These are phyloP conservation scores for Phrynocephalus guinanensis DNA, from an alignment of 2,797 vertebrate species.

Conservation along the genomic window DNA sequence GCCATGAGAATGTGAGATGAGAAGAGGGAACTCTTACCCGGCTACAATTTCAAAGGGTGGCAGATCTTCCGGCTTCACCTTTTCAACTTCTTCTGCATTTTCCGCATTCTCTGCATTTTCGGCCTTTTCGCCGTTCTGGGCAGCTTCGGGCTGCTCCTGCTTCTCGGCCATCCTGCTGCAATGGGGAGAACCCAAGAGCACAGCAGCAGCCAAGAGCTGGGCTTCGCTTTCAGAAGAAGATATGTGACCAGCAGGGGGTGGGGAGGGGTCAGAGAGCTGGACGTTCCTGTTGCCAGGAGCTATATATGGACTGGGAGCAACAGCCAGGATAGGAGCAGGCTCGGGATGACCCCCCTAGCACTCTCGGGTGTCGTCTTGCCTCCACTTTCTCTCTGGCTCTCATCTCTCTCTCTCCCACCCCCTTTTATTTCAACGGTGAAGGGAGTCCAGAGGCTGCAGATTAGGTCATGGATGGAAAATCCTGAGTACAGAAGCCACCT, in stretches of 20 bases:
- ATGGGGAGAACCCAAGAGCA: neutral
- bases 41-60: constrained; percentile 91
- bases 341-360: constrained; percentile 42
- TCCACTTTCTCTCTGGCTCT: constrained; percentile 56
- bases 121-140: constrained; percentile 72
- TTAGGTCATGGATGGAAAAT: constrained; percentile 70
- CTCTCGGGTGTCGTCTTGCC: constrained; percentile 64
- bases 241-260: constrained; percentile 52
- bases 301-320: constrained; percentile 72
- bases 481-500: constrained; percentile 57
- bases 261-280: constrained; percentile 53
- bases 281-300: constrained; percentile 76
- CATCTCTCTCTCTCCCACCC: constrained; percentile 35
- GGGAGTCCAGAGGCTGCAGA: constrained; percentile 64
- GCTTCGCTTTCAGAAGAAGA: constrained; percentile 40
- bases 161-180: constrained; percentile 78
- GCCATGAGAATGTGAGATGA: neutral
- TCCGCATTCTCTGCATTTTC: constrained; percentile 49
- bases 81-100: constrained; percentile 78
- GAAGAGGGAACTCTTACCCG: constrained; percentile 80
- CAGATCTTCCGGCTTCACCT: constrained; percentile 84
- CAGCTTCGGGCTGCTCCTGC: constrained; percentile 69
- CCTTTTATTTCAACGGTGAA: constrained; percentile 72
- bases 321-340: constrained; percentile 40
- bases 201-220: constrained; percentile 52